Evolutionary conservation across 2,797 vertebrate genomes (phyloP).

Genomic region (Peromyscus melanophrys): DNA sequence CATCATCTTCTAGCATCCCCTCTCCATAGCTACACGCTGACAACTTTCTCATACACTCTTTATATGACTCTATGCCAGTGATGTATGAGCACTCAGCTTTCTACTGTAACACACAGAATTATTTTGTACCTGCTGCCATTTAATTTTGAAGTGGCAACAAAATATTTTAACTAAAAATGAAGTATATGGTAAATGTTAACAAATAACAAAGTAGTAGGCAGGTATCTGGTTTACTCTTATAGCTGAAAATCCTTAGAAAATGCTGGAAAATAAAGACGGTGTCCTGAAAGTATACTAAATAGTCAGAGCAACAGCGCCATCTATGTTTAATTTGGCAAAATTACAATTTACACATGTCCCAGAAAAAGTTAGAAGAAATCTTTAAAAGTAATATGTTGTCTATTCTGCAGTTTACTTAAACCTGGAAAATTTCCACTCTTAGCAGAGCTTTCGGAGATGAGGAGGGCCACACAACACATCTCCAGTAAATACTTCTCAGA

Average conservation of each 20-base stretch:
- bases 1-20: background rate
- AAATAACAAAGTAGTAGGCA: background rate
- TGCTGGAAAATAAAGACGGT: background rate
- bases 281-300: accelerated
- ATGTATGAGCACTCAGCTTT: accelerated
- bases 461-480: background rate
- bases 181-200: background rate
- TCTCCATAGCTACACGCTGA: background rate
- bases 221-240: background rate
- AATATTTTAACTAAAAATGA: background rate
- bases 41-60: background rate
- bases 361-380: accelerated
- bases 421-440: background rate
- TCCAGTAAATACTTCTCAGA: background rate
- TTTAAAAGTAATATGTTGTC: background rate
- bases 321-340: background rate
- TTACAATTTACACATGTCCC: accelerated
- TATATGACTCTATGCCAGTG: accelerated
- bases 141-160: background rate
- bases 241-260: slow-evolving; percentile 10
- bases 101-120: background rate
- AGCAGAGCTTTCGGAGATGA: background rate
- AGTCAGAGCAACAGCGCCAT: slow-evolving; percentile 34
- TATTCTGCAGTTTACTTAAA: background rate
- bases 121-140: too few species aligned